Conservation (phyloP, 2,888 invertebrate genomes). For the Vanessa cardui region DNA sequence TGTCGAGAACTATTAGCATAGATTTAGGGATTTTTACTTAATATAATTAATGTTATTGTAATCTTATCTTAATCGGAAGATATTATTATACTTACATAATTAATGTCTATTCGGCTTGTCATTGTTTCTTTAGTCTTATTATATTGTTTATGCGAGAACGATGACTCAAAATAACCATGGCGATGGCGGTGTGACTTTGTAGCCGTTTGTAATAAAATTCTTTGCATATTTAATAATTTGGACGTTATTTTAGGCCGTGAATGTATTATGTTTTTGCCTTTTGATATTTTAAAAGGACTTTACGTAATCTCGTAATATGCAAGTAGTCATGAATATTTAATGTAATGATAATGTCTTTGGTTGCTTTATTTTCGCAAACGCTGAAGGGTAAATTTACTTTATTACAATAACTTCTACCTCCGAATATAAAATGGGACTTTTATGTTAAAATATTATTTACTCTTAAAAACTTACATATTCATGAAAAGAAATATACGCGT, state of each 20-base stretch:
- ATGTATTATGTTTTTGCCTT: constrained; percentile 16
- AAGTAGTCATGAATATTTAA: constrained; percentile 12
- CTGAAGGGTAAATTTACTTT: constrained; percentile 10
- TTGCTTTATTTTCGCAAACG: constrained; percentile 3
- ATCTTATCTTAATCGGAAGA: background rate
- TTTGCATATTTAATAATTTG: constrained; percentile 33
- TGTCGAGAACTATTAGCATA: no score
- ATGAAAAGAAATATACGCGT: no score
- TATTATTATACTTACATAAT: constrained; percentile 9
- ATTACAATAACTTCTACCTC: constrained; percentile 5
- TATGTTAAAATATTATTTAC: background rate
- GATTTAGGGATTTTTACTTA: constrained; percentile 4
- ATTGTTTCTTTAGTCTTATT: constrained; percentile 35
- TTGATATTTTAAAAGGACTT: constrained; percentile 15
- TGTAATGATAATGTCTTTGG: constrained; percentile 12
- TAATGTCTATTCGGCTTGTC: constrained; percentile 38
- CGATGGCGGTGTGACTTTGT: constrained; percentile 21
- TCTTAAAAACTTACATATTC: no score
- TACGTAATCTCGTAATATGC: constrained; percentile 10
- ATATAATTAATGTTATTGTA: background rate
- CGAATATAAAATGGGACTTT: background rate
- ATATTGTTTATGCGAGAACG: constrained; percentile 32
- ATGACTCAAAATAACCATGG: constrained; percentile 34
- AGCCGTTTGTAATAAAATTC: constrained; percentile 25
- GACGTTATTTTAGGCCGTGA: constrained; percentile 30